Percentiles rank a stretch among this genome's conserved stretches.
phyloP scores from a whole-genome alignment of 2,797 vertebrate species.

The Megaceryle alcyon region DNA sequence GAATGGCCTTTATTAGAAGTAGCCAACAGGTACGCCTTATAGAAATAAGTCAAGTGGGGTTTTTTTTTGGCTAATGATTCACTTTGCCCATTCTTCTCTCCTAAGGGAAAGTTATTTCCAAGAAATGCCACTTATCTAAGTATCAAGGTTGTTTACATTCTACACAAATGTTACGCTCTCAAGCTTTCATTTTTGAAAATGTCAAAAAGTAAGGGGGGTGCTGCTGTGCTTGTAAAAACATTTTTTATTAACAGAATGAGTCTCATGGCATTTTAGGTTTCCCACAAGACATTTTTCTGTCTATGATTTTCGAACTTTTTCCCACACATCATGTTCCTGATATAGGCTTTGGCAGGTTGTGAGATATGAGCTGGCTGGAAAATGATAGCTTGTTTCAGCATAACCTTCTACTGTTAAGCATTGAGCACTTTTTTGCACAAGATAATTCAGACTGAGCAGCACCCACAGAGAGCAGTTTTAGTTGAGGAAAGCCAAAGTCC shows the following conservation, averaged over 20 bases:
- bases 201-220: conserved; percentile 12
- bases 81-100: neutral
- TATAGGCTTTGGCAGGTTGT: conserved; percentile 6
- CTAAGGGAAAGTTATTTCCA: neutral
- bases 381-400: conserved; percentile 32
- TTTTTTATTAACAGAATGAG: conserved; percentile 19
- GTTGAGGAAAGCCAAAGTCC: neutral
- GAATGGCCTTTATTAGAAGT: neutral
- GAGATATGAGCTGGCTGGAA: neutral
- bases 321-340: conserved; percentile 19
- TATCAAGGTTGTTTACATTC: conserved; percentile 31
- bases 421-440: neutral
- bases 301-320: conserved; percentile 46
- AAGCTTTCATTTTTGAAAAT: conserved; percentile 34
- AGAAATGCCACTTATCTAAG: neutral
- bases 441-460: neutral
- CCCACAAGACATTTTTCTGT: conserved; percentile 38
- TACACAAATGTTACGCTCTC: neutral
- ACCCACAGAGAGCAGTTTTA: neutral
- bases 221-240: conserved; percentile 15
- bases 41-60: neutral
- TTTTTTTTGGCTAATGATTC: neutral
- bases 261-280: conserved; percentile 40
- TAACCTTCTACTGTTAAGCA: neutral
- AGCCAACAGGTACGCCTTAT: neutral